Conservation (phyloP, 2,797 vertebrate genomes). For the Acanthurus tractus region DNA sequence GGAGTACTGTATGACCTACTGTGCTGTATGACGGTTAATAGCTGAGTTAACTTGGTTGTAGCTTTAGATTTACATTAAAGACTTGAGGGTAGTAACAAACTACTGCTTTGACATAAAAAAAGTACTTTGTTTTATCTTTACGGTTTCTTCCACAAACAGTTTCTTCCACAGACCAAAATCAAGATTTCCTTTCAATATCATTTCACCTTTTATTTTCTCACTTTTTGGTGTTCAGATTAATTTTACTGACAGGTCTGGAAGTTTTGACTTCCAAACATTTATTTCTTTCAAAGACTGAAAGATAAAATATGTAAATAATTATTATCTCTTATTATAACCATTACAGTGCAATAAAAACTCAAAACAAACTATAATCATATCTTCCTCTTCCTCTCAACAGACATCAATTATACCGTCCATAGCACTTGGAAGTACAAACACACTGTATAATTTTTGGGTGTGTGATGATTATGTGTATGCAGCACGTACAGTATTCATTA, state of each 20-base stretch:
- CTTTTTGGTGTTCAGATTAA: background rate
- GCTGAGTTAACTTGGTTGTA: no score
- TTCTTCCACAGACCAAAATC: background rate
- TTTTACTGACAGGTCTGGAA: background rate
- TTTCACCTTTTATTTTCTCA: background rate
- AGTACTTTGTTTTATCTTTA: no score
- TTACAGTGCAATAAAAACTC: background rate
- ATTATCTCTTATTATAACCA: background rate
- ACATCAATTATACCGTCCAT: background rate
- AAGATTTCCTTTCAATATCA: no score
- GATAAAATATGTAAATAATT: background rate
- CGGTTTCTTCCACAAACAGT: no score
- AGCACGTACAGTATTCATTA: background rate
- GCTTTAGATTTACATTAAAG: no score
- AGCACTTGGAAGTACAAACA: slow-evolving; percentile 1
- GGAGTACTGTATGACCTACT: background rate
- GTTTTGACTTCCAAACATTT: background rate
- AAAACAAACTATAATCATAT: background rate
- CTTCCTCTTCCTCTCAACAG: background rate
- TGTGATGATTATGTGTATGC: background rate
- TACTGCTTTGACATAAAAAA: no score
- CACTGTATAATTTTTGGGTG: slow-evolving; percentile 10
- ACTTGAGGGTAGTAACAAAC: no score
- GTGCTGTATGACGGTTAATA: no score
- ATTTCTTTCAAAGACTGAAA: background rate